Evolutionary conservation across 2,888 invertebrate species (phyloP), one percentile per base, ranked within the genome.

Genomic region (Stenichneumon culpator): DNA sequence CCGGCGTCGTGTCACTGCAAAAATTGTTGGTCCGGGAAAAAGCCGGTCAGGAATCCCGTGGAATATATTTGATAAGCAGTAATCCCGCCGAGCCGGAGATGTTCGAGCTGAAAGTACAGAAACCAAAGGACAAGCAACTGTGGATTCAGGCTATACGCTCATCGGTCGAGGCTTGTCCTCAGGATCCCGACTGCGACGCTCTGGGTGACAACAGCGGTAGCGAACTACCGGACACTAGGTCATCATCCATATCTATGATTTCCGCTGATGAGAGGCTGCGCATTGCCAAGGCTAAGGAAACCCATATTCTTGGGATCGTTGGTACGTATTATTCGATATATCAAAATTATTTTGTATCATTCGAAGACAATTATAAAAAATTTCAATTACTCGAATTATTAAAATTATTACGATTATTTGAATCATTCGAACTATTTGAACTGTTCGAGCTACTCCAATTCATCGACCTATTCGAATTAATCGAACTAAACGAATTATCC

Each of bases 1-100:
- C 98, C 72, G 98, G 99, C 86, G 98, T 99, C 78, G 97, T 99
- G 16, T 98, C 99, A 0, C 95, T 99, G 79, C 98, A 98, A 93
- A 98, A 98, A 93, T 94, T 99, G 77, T 95, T 99, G 80, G 98
- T 99, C 7, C 96, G 99, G 22, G 99, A 99, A 94, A 99, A 99
- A 93, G 98, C 99, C 0, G 98, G 98, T 77, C 97, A 97, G 79
- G 97, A 97, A n/a, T 97, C 97, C 2, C 95, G 97, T 3, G 98
- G 98, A 0, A 96, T 99, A 91, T 99, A 99, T 94, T 96, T 99
- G 79, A 98, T 99, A 90, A 98, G 98, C 88, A 98, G 98, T 89
- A 98, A 98, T 92, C 98, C 98, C 5, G 96, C 96, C 4, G 97
- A 97, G 92, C 99, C 99, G 0, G 99, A 99, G 95, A 99, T 99